A percentile compares a stretch with the other conserved stretches of the same genome.
These are phyloP conservation scores for Boleophthalmus pectinirostris DNA, from an alignment of 2,113 vertebrate genomes.

Conservation along the genomic window DNA sequence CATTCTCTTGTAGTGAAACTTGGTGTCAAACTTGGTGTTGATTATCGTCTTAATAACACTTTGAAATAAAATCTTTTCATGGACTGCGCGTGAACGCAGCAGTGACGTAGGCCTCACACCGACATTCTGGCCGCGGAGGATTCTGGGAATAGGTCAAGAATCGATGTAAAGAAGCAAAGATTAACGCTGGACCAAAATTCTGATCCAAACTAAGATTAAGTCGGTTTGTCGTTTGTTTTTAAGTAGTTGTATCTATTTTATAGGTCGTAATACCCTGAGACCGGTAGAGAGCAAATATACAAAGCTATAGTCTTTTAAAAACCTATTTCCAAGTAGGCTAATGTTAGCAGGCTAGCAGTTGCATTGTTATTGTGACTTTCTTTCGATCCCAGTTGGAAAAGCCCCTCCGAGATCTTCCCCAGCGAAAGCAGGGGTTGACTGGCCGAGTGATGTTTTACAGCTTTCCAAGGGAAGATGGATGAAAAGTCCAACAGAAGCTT, in stretches of 20 bases:
- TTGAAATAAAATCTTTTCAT: neutral
- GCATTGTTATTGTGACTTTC: conserved; percentile 57
- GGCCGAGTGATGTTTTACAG: conserved; percentile 73
- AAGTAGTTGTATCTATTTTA: neutral
- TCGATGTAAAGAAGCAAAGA: conserved; percentile 9
- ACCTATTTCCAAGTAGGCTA: neutral
- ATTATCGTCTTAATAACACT: neutral
- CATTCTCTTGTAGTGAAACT: too few species aligned
- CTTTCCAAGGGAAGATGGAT: conserved; percentile 86
- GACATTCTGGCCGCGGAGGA: conserved; percentile 51
- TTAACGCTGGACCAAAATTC: neutral
- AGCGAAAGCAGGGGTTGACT: conserved; percentile 41
- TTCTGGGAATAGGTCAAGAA: conserved; percentile 70
- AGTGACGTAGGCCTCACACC: conserved; percentile 52
- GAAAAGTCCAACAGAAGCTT: conserved; percentile 82
- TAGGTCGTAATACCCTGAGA: fast-evolving
- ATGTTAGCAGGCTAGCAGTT: conserved; percentile 30
- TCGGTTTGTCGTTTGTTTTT: too few species aligned
- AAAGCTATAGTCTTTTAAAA: neutral
- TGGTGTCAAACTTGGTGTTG: too few species aligned
- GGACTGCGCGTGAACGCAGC: neutral
- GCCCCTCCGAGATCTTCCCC: conserved; percentile 19
- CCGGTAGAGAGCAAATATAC: neutral
- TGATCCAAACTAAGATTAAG: neutral
- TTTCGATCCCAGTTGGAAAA: neutral